A percentile compares a stretch with the other conserved stretches of the same genome.
Evolutionary conservation across 1,140 invertebrate species (phyloP).

Genomic region (Eubasilissa regina): DNA sequence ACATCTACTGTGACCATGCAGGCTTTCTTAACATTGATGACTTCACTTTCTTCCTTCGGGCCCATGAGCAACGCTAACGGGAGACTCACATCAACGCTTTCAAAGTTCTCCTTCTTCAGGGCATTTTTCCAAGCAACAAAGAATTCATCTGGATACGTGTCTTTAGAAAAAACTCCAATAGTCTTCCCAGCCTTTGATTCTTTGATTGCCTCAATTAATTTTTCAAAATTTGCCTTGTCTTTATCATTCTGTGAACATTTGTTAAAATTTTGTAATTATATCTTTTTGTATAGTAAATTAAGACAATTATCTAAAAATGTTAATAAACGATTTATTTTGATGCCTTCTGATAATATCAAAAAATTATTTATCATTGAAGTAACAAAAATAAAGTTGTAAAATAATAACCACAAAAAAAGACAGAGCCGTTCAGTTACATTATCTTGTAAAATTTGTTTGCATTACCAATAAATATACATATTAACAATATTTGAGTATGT

Average conservation of each 20-base stretch:
- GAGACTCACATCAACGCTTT: conserved; percentile 91
- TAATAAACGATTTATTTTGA: no score
- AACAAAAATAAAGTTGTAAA: no score
- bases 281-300: no score
- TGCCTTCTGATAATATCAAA: no score
- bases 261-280: neutral
- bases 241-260: conserved; percentile 86
- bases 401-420: no score
- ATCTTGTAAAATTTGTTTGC: no score
- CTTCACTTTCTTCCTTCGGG: conserved; percentile 95
- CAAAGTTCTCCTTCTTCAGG: conserved; percentile 84
- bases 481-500: no score
- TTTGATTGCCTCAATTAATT: conserved; percentile 89
- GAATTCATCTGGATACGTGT: conserved; percentile 94
- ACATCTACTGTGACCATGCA: conserved; percentile 94
- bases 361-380: no score
- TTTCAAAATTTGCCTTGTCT: conserved; percentile 94
- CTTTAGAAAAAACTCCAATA: conserved; percentile 95
- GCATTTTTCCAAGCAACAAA: conserved; percentile 91
- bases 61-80: conserved; percentile 91
- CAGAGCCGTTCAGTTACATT: no score
- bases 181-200: conserved; percentile 92
- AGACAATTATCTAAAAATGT: no score
- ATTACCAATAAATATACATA: no score
- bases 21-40: conserved; percentile 95